Evolutionary conservation across 2,888 invertebrate species (phyloP), one percentile per base, ranked within the genome.

Genomic region (Alentia gelatinosa): DNA sequence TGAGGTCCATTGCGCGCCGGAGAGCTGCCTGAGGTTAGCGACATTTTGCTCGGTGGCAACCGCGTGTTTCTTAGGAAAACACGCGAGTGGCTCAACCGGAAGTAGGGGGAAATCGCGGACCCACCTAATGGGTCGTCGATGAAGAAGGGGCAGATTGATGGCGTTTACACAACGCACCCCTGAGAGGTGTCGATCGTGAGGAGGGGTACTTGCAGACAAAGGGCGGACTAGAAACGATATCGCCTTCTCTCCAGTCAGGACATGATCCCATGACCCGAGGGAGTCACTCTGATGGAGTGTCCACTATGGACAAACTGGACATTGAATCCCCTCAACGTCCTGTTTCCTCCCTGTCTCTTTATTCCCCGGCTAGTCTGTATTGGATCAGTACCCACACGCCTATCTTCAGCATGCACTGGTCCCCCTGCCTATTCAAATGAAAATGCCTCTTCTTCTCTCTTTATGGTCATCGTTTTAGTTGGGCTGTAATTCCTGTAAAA

Each of bases 81-180:
- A 74, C 26, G 74, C 33, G 74, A 15, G n/a, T 15, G 74, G 74
- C 74, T 74, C 30, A 74, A 74, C 74, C 74, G 74, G 74, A 74
- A 74, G 74, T 74, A 33, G 74, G 74, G 1, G 74, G 74, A 74
- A 74, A 74, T 74, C 74, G 74, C 74, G 30, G 74, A 1, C 3
- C 74, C 74, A 12, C 74, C 74, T 74, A 74, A 74, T 74, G 74
- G 30, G n/a, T 33, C 33, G 74, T 74, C 74, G 30, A 74, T 74
- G 74, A 33, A 74, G 74, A 15, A 33, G 7, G 74, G 74, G 30
- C 74, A 74, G 74, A 74, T 56, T 56, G 56, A 56, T 74, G 74
- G 33, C 33, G 26, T 74, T 74, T 74, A 33, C 30, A 33, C 26
- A 74, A 33, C 74, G 74, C 26, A 33, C 33, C 74, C 74, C 12